Evolutionary conservation across 2,113 vertebrate genomes (phyloP).

Genomic region (Macrotis lagotis): DNA sequence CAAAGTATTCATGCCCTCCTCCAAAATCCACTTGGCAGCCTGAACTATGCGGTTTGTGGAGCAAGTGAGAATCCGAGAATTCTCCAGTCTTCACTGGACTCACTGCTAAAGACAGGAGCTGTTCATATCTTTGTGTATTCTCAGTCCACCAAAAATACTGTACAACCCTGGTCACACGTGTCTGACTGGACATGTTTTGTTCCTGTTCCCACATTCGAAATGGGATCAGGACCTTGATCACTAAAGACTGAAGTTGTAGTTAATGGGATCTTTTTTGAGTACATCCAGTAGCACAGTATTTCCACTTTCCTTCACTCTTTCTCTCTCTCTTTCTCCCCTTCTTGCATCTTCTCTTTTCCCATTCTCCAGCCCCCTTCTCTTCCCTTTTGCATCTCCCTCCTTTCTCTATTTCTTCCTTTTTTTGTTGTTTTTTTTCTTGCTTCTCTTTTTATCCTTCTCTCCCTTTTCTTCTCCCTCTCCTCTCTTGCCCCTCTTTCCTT

Average conservation of each 20-base stretch:
- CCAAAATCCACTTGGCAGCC: constrained; percentile 18
- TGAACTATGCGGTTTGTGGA: constrained; percentile 22
- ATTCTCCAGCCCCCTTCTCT: background rate
- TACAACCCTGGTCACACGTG: background rate
- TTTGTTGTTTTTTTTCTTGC: background rate
- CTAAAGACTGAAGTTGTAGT: constrained; percentile 48
- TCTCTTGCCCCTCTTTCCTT: background rate
- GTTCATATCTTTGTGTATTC: background rate
- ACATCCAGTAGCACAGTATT: constrained; percentile 19
- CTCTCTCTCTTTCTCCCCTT: too few relatives aligned
- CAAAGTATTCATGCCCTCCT: background rate
- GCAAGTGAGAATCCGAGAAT: constrained; percentile 45
- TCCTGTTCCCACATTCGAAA: background rate
- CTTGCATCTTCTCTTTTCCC: background rate
- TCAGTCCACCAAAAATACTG: background rate
- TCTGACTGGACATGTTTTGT: background rate
- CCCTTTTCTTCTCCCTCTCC: background rate
- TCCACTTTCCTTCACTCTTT: background rate
- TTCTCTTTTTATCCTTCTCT: background rate
- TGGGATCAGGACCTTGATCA: constrained; percentile 5
- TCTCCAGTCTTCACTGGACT: constrained; percentile 19
- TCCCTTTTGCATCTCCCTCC: too few relatives aligned
- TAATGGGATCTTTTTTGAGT: constrained; percentile 15
- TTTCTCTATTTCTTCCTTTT: background rate
- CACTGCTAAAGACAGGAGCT: background rate